A percentile compares a stretch with the other conserved stretches of the same genome.
phyloP scores from a whole-genome alignment of 2,797 vertebrate genomes.

The Triplophysa yarkandensis region DNA sequence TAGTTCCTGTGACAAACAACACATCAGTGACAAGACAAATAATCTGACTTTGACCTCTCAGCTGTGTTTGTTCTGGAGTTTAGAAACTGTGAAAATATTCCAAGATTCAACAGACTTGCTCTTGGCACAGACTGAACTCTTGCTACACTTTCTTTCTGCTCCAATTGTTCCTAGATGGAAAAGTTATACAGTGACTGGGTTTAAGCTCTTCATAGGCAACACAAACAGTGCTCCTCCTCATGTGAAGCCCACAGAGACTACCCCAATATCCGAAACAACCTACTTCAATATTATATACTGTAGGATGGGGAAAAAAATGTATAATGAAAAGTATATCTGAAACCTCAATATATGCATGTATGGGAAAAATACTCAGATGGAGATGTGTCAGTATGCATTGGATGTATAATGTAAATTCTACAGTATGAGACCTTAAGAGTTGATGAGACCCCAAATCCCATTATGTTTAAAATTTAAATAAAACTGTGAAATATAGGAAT shows the following conservation, averaged over 20 bases:
- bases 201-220: not conserved
- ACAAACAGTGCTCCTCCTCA: not conserved
- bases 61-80: conserved; percentile 2
- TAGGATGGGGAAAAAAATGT: not conserved
- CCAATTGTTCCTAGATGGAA: not conserved
- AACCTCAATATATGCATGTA: not conserved
- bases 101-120: not conserved
- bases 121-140: not conserved
- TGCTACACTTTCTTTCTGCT: not conserved
- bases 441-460: no score
- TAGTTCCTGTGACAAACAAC: conserved; percentile 27
- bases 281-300: not conserved
- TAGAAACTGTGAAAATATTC: not conserved
- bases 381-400: no score
- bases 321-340: not conserved
- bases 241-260: not conserved
- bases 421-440: no score
- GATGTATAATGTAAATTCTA: no score
- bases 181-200: not conserved
- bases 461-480: no score
- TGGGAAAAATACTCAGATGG: no score
- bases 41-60: conserved; percentile 11
- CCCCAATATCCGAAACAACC: no score
- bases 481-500: no score
- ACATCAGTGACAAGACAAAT: conserved; percentile 34